These are phyloP conservation scores for Crocuta crocuta DNA, from an alignment of 2,113 vertebrate genomes.

Conservation along the genomic window DNA sequence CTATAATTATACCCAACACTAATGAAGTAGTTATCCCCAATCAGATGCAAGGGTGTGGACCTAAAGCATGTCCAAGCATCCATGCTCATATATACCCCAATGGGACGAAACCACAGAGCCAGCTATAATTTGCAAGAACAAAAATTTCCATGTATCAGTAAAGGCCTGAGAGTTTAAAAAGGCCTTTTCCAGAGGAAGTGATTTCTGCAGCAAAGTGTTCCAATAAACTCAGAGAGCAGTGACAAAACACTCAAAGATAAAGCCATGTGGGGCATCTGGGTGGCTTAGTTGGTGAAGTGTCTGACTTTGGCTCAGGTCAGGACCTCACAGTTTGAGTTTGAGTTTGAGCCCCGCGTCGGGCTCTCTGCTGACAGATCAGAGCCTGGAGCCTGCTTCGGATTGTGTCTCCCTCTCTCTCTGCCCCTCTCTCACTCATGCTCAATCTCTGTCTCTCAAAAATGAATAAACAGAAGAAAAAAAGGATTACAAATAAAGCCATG, in stretches of 20 bases:
- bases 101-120: constrained; percentile 2
- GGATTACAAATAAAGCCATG: not conserved
- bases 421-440: too few relatives aligned
- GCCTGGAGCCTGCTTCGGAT: too few relatives aligned
- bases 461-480: too few relatives aligned
- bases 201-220: constrained; percentile 9
- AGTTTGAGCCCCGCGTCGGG: too few relatives aligned
- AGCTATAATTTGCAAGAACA: constrained; percentile 36
- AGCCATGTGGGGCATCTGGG: not conserved
- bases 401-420: too few relatives aligned
- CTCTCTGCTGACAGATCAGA: too few relatives aligned
- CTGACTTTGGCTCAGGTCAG: too few relatives aligned
- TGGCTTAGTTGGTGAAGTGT: too few relatives aligned
- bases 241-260: constrained; percentile 27
- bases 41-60: not conserved
- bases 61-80: not conserved
- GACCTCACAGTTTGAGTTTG: too few relatives aligned
- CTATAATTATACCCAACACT: not conserved
- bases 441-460: too few relatives aligned
- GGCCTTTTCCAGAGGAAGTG: not conserved
- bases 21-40: constrained; percentile 8
- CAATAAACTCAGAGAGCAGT: not conserved
- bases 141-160: constrained; percentile 35
- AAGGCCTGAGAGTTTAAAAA: constrained; percentile 37
- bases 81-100: not conserved